Base-by-base conservation (phyloP, 2,113 vertebrate genomes). In the Tautogolabrus adspersus region DNA sequence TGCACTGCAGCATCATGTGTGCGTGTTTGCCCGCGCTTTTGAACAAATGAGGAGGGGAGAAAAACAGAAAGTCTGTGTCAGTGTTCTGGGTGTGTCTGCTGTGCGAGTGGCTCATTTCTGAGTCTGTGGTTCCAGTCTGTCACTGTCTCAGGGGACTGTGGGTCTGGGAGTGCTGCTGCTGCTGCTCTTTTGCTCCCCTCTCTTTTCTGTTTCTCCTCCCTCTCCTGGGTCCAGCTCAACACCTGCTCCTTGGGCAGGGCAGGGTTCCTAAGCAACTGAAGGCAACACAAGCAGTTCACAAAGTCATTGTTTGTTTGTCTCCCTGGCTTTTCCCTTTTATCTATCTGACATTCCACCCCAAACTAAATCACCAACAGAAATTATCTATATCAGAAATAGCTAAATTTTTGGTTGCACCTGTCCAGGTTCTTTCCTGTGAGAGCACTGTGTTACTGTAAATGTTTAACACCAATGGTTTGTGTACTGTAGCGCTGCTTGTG, bases 191-290 rank as follows among this genome's bases (percentile, higher is more conserved):
- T 77, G 64, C 81, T 66, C 75, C 79, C 79, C 72, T 83, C 71
- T 68, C 63, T 9, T 8, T 52, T 60, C 73, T 75, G 72, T 66
- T 77, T 87, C 80, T 86, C 84, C 52, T 78, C 58, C 69, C 87
- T 92, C 89, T 90, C 90, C 84, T 82, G 92, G 91, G 89, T 90
- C 87, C 85, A 88, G 77, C 88, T 84, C 84, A 67, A 79, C 93
- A 94, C 92, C 93, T 94, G 93, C 93, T 93, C 88, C 88, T 40
- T 77, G 72, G 79, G 85, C 77, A 83, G 77, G 80, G 85, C 76
- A 85, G 75, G 75, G 85, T 88, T 90, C 69, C 91, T 87, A 82
- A 87, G 91, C 92, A 93, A 93, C 89, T 66, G 61, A 71, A 76
- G 73, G 72, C 73, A 44, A 71, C 10, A 19, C 64, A 0, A 72